phyloP scores from a whole-genome alignment of 2,113 vertebrate genomes.

The Nyctereutes procyonoides region DNA sequence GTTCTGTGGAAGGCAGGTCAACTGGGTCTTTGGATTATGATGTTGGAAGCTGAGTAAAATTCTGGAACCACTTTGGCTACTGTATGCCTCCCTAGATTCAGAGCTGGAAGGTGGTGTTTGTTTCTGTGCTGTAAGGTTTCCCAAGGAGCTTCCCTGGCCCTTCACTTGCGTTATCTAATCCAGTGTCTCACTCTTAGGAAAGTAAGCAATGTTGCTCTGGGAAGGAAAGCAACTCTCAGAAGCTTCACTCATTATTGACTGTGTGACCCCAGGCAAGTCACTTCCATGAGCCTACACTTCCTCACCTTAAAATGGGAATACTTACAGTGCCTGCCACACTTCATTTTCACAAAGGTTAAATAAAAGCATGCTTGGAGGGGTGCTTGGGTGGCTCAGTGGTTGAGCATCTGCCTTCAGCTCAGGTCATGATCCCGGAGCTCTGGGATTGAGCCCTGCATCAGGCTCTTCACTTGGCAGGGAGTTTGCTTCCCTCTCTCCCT shows the following conservation, averaged over 20 bases:
- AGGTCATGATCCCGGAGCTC: too few relatives aligned
- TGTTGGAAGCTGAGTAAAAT: accelerated
- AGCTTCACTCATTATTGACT: neutral
- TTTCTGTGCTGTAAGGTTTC: neutral
- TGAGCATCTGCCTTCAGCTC: too few relatives aligned
- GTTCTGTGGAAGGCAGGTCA: neutral
- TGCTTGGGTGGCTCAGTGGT: neutral
- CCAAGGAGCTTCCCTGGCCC: too few relatives aligned
- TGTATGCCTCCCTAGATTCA: too few relatives aligned
- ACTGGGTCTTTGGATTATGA: neutral
- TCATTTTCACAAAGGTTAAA: neutral
- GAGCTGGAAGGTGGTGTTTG: neutral
- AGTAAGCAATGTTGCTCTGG: neutral
- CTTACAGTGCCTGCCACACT: too few relatives aligned
- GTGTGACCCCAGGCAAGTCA: accelerated
- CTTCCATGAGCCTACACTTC: neutral
- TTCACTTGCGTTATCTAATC: too few relatives aligned
- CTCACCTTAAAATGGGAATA: neutral
- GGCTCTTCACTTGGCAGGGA: too few relatives aligned
- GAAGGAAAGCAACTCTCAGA: accelerated
- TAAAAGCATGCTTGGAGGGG: neutral
- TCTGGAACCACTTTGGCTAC: neutral
- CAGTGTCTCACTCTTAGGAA: neutral
- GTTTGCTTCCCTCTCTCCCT: too few relatives aligned
- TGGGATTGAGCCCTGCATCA: too few relatives aligned